These are phyloP conservation scores for Metallyticus violacea DNA, from an alignment of 2,888 invertebrate genomes.

Conservation along the genomic window DNA sequence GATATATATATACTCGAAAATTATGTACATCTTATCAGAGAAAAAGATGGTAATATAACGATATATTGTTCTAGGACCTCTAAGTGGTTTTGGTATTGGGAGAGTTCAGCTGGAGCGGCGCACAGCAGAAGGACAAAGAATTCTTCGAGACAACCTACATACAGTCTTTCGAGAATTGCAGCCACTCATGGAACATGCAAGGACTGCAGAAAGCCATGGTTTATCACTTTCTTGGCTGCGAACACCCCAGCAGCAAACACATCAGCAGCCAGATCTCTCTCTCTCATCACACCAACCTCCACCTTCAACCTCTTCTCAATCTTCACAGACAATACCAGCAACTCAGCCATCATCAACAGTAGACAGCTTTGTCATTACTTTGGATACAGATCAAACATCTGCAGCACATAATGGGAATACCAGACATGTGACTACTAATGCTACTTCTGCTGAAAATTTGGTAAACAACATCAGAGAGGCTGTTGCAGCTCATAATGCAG, in stretches of 20 bases:
- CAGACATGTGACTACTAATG: conserved; percentile 30
- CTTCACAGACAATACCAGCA: conserved; percentile 38
- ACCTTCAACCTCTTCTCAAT: background rate
- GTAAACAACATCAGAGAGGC: conserved; percentile 41
- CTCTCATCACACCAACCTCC: background rate
- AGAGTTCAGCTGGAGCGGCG: background rate
- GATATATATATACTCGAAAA: background rate
- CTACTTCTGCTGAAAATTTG: conserved; percentile 40
- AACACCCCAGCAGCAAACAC: background rate
- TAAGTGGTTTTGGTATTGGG: background rate
- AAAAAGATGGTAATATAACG: background rate
- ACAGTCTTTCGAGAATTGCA: conserved; percentile 60
- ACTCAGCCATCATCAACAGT: conserved; percentile 45
- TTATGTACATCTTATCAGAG: background rate
- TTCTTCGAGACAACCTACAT: conserved; percentile 42
- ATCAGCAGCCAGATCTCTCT: background rate
- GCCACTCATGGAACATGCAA: conserved; percentile 63
- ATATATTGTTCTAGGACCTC: background rate
- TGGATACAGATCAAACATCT: conserved; percentile 38
- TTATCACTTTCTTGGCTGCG: conserved; percentile 23
- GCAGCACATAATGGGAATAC: conserved; percentile 19
- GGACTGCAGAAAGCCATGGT: conserved; percentile 47
- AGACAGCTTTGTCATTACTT: conserved; percentile 43
- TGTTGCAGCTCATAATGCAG: conserved; percentile 33
- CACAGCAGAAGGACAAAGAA: conserved; percentile 39